phyloP scores from a whole-genome alignment of 1,140 invertebrate genomes.

The Thalassaphorura encarpata region DNA sequence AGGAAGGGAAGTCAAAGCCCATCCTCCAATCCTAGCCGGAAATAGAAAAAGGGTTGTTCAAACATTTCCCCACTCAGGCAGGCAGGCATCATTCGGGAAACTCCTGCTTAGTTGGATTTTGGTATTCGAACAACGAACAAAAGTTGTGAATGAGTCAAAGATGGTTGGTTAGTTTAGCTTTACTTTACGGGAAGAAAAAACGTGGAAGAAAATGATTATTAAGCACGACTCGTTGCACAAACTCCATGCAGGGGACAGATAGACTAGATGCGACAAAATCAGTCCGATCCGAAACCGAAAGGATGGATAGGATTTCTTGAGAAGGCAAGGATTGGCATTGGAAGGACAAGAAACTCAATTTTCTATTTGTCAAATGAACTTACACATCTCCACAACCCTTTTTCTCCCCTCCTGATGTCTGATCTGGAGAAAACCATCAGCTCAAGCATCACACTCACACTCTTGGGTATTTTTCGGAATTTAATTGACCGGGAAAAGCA shows the following conservation, averaged over 20 bases:
- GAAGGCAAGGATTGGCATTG: too few relatives aligned
- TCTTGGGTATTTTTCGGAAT: conserved; percentile 21
- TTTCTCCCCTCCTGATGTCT: background rate
- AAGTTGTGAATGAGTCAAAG: too few relatives aligned
- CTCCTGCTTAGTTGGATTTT: too few relatives aligned
- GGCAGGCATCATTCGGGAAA: too few relatives aligned
- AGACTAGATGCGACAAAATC: too few relatives aligned
- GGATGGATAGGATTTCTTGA: too few relatives aligned
- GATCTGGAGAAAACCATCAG: background rate
- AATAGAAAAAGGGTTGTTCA: conserved; percentile 8
- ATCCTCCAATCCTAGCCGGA: background rate
- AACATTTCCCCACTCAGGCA: too few relatives aligned
- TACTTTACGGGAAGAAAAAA: background rate
- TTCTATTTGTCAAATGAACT: conserved; percentile 4
- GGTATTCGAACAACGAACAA: too few relatives aligned
- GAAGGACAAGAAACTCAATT: background rate
- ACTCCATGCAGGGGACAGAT: too few relatives aligned
- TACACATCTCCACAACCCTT: background rate
- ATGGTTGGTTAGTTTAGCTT: too few relatives aligned
- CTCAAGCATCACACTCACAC: conserved; percentile 3
- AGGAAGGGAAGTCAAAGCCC: background rate
- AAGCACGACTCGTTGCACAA: too few relatives aligned
- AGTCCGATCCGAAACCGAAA: too few relatives aligned
- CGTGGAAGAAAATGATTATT: background rate
- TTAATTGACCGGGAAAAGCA: conserved; percentile 31